Evolutionary conservation across 2,888 invertebrate genomes (phyloP).

Genomic region (Julus scanicus): DNA sequence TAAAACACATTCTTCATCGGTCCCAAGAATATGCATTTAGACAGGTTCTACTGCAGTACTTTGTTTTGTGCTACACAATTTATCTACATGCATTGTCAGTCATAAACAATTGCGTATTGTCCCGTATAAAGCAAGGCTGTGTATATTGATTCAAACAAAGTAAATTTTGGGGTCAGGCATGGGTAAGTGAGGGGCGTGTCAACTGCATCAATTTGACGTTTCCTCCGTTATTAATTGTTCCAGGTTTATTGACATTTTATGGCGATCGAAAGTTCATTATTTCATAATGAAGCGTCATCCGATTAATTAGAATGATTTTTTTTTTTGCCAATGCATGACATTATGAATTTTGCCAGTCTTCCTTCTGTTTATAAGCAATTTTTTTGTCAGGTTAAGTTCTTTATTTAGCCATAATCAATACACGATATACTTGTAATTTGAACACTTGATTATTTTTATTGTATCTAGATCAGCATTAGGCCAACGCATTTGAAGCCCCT

Average conservation of each 20-base stretch:
- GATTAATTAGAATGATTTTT: not conserved
- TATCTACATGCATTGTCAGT: too few relatives aligned
- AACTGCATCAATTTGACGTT: not conserved
- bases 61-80: too few relatives aligned
- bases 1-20: too few relatives aligned
- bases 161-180: not conserved
- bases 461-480: constrained; percentile 6
- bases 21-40: too few relatives aligned
- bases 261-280: constrained; percentile 3
- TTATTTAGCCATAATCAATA: constrained; percentile 1
- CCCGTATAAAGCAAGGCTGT: too few relatives aligned
- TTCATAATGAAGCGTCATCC: not conserved
- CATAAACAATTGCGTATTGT: too few relatives aligned
- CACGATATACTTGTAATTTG: not conserved
- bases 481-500: constrained; percentile 32
- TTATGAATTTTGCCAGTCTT: not conserved
- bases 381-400: not conserved
- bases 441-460: not conserved
- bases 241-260: not conserved
- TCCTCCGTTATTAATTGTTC: not conserved
- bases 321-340: not conserved
- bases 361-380: not conserved
- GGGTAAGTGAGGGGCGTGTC: not conserved
- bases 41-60: too few relatives aligned
- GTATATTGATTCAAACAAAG: not conserved